phyloP scores from a whole-genome alignment of 2,797 vertebrate genomes.

The Anabacerthia variegaticeps region DNA sequence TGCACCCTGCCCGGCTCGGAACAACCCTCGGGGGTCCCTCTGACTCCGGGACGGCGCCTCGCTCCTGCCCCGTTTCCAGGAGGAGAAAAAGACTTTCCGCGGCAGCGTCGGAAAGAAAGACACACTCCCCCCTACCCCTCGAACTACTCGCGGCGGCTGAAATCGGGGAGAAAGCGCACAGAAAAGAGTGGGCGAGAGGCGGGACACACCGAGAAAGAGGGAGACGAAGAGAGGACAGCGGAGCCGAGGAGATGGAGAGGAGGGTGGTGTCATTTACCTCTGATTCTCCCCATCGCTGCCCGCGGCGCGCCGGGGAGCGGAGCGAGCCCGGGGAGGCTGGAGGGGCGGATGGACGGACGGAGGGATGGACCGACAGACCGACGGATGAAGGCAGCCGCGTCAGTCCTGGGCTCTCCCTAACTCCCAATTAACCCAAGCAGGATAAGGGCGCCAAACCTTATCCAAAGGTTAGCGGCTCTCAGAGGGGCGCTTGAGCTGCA shows the following conservation, averaged over 20 bases:
- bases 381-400: not conserved
- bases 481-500: not conserved
- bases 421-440: not conserved
- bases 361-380: fast-evolving
- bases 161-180: not conserved
- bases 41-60: not conserved
- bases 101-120: not conserved
- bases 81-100: not conserved
- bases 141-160: not conserved
- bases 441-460: not conserved
- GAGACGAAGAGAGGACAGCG: not conserved
- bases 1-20: not conserved
- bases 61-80: not conserved
- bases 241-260: not conserved
- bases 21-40: not conserved
- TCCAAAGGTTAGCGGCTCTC: constrained; percentile 55
- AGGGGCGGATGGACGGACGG: not conserved
- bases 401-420: not conserved
- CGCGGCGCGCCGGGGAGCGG: not conserved
- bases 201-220: not conserved
- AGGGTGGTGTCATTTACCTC: constrained; percentile 6
- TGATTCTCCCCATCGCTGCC: not conserved
- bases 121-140: too few relatives aligned
- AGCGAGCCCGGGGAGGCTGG: not conserved
- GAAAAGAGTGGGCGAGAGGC: fast-evolving